Evolutionary conservation across 1,140 invertebrate genomes (phyloP).

Genomic region (Drosophila subobscura): DNA sequence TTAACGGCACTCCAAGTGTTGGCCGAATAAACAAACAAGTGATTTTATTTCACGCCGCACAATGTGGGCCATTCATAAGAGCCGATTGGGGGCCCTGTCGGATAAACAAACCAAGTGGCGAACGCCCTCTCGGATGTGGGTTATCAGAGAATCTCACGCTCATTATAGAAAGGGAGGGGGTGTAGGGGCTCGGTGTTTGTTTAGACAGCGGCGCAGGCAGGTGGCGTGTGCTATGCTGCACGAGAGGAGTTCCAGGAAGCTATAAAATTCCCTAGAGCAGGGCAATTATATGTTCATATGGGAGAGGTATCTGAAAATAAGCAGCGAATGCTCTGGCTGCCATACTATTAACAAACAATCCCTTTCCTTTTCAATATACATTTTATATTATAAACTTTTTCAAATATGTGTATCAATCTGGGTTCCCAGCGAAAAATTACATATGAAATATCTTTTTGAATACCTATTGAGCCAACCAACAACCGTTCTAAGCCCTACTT

Average conservation of each 20-base stretch:
- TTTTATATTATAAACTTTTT: no score
- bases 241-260: conserved; percentile 41
- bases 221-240: conserved; percentile 27
- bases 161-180: conserved; percentile 21
- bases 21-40: conserved; percentile 65
- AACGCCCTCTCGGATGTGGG: conserved; percentile 40
- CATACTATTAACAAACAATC: no score
- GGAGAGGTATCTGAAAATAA: no score
- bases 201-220: conserved; percentile 8
- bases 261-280: conserved; percentile 3
- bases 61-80: conserved; percentile 77
- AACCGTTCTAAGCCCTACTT: conserved; percentile 26
- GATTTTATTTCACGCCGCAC: conserved; percentile 43
- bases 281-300: conserved; percentile 7
- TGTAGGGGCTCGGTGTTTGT: conserved; percentile 14
- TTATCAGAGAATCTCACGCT: conserved; percentile 57
- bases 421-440: no score
- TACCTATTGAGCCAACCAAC: background rate
- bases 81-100: conserved; percentile 42
- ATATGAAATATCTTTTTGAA: background rate
- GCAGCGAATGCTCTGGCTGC: no score
- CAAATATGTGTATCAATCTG: no score
- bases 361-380: no score
- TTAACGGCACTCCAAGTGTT: conserved; percentile 61
- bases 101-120: conserved; percentile 48